These are phyloP conservation scores for Noctua comes DNA, from an alignment of 2,888 invertebrate species.

Conservation along the genomic window DNA sequence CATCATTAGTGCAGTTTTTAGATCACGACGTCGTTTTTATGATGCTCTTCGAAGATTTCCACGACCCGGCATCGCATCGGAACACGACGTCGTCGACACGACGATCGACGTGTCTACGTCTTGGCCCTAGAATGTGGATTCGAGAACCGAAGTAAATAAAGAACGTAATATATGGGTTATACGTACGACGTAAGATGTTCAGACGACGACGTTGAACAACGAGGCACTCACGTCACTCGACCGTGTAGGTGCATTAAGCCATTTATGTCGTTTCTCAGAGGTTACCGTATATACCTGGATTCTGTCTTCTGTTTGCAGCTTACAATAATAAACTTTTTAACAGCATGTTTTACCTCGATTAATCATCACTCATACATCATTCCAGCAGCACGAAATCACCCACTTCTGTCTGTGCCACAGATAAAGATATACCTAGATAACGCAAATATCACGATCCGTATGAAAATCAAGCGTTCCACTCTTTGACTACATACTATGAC, in stretches of 20 bases:
- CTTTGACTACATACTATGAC: neutral
- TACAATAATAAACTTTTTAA: too few relatives aligned
- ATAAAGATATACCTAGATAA: neutral
- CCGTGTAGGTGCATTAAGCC: neutral
- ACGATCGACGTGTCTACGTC: too few relatives aligned
- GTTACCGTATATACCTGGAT: too few relatives aligned
- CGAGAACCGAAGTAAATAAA: neutral
- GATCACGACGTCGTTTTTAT: too few relatives aligned
- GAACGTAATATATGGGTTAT: neutral
- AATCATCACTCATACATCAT: neutral
- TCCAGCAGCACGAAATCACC: neutral
- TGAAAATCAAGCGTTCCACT: neutral
- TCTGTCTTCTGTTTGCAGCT: neutral
- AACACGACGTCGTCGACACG: too few relatives aligned
- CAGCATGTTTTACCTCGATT: neutral
- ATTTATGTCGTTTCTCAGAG: too few relatives aligned
- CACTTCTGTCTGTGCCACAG: neutral
- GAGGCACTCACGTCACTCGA: neutral
- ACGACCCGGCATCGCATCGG: neutral
- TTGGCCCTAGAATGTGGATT: too few relatives aligned
- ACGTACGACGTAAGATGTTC: neutral
- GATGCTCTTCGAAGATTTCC: neutral
- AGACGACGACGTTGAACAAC: neutral
- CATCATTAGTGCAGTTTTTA: too few relatives aligned
- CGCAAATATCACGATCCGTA: neutral